phyloP scores from a whole-genome alignment of 2,113 vertebrate species.

The Pachyramphus minor region DNA sequence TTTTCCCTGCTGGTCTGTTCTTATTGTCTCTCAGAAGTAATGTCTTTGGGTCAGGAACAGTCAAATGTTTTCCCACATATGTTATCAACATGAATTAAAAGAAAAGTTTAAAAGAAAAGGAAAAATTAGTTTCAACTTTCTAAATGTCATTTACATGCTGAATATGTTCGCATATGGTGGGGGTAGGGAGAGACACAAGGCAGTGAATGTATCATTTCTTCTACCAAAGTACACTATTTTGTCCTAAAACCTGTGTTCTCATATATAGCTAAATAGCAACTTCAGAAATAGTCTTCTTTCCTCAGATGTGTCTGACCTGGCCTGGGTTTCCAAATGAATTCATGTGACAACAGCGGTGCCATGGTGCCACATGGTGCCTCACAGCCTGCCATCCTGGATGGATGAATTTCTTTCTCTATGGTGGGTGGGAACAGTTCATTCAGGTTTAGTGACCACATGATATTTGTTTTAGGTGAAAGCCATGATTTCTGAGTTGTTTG shows the following conservation, averaged over 20 bases:
- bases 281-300: not conserved
- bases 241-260: not conserved
- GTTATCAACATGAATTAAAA: not conserved
- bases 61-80: not conserved
- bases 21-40: not conserved
- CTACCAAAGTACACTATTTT: not conserved
- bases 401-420: not conserved
- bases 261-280: not conserved
- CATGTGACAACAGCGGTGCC: not conserved
- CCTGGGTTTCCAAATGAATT: not conserved
- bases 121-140: not conserved
- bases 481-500: not conserved
- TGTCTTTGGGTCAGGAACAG: not conserved
- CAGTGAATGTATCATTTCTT: not conserved
- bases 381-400: not conserved
- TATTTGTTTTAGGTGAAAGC: not conserved
- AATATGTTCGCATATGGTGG: not conserved
- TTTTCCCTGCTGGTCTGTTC: not conserved
- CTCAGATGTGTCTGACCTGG: not conserved
- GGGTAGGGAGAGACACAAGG: not conserved
- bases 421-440: not conserved
- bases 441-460: not conserved
- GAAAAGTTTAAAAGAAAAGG: not conserved
- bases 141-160: not conserved
- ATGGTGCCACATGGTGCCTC: not conserved